Evolutionary conservation across 2,888 invertebrate genomes (phyloP).

Genomic region (Lepas anatifera): DNA sequence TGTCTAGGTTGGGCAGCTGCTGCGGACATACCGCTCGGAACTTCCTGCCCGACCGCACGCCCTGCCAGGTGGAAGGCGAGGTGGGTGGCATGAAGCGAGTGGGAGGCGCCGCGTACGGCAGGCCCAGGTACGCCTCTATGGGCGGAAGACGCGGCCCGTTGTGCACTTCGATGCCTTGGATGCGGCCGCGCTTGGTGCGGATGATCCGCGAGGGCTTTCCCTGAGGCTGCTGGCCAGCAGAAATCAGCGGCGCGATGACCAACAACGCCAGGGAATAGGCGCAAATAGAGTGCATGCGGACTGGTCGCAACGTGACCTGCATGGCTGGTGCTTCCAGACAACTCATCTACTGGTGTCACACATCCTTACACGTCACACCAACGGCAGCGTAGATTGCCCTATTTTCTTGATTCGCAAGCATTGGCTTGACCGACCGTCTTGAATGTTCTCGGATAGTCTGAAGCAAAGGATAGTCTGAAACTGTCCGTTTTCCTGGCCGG

Average conservation of each 20-base stretch:
- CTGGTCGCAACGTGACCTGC: no score
- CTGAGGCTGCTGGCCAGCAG: not conserved
- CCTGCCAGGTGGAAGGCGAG: conserved; percentile 82
- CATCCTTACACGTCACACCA: no score
- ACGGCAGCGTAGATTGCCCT: no score
- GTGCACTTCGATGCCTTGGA: conserved; percentile 21
- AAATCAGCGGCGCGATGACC: not conserved
- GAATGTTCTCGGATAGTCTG: no score
- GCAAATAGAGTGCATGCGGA: no score
- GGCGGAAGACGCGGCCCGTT: conserved; percentile 20
- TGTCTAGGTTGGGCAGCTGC: conserved; percentile 61
- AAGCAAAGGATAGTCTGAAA: no score
- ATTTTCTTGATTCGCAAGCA: no score
- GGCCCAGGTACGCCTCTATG: conserved; percentile 80
- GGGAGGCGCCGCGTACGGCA: conserved; percentile 90
- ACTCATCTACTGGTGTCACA: no score
- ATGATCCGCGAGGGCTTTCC: conserved; percentile 17
- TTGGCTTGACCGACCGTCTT: no score
- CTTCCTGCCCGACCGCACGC: conserved; percentile 72
- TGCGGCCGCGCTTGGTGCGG: conserved; percentile 21
- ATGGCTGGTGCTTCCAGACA: no score
- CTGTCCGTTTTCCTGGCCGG: no score
- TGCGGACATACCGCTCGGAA: conserved; percentile 86
- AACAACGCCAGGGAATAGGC: no score
- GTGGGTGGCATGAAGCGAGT: conserved; percentile 93